phyloP scores from a whole-genome alignment of 2,888 invertebrate species.

The Dolomedes plantarius region DNA sequence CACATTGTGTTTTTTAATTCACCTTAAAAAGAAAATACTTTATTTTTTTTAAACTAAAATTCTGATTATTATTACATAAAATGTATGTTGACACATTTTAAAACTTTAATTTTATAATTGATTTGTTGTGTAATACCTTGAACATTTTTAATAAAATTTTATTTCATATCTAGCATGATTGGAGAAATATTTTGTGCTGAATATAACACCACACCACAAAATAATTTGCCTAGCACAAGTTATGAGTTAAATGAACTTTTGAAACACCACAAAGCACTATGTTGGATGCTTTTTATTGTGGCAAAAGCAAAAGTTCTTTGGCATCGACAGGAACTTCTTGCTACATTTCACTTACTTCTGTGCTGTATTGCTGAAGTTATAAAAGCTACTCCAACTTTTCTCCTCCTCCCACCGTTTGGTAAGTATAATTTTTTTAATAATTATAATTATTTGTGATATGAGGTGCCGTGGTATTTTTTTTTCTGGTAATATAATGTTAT shows the following conservation, averaged over 20 bases:
- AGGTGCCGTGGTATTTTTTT: too few relatives aligned
- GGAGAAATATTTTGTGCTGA: constrained; percentile 46
- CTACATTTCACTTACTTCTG: constrained; percentile 48
- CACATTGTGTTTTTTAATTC: too few relatives aligned
- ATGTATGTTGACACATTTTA: too few relatives aligned
- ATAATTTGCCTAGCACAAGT: not conserved
- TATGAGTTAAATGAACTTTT: constrained; percentile 17
- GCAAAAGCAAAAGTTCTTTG: constrained; percentile 58
- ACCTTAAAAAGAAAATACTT: too few relatives aligned
- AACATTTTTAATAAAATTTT: too few relatives aligned
- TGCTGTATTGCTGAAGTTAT: constrained; percentile 58
- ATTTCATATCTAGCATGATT: constrained; percentile 33
- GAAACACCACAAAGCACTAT: constrained; percentile 33
- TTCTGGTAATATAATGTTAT: too few relatives aligned
- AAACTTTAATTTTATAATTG: too few relatives aligned
- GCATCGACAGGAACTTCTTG: constrained; percentile 57
- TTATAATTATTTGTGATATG: too few relatives aligned
- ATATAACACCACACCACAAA: not conserved
- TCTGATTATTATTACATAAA: too few relatives aligned
- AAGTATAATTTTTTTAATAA: not conserved
- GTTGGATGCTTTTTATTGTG: constrained; percentile 57
- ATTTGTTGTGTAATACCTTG: too few relatives aligned
- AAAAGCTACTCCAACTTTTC: constrained; percentile 47
- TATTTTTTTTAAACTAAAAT: too few relatives aligned
- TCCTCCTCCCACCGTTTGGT: constrained; percentile 59